Base-by-base conservation (phyloP, 2,113 vertebrate genomes). In the Anser cygnoides region DNA sequence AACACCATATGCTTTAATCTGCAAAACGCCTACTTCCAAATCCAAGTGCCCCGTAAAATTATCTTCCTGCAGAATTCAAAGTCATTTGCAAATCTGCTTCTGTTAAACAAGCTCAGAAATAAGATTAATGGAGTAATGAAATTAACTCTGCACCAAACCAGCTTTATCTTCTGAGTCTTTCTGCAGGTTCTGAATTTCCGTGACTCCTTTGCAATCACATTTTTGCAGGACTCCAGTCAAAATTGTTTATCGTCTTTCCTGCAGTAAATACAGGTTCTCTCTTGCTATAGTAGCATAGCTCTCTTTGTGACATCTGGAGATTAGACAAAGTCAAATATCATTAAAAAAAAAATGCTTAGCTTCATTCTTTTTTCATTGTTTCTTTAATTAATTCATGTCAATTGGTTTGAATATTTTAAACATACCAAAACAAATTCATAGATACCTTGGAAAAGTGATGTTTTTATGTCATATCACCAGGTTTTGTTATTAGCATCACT, bases 71-170 rank as follows among this genome's bases (percentile, higher is more conserved):
- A 4, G 39, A 95, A 87, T 57, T 93, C 74, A 79, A 93, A 96
- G 85, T 86, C 33, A 82, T 83, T 95, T 92, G 54, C 83, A 76
- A 95, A 92, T 86, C 66, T 59, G 20, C 46, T 78, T 93, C 80
- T 83, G 65, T 68, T 84, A 90, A 95, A 90, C 72, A 90, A 57
- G 22, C 55, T 80, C n/a, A 75, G 65, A 89, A 94, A n/a, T 75
- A 87, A 91, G 78, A 94, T 72, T 89, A 96, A 96, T 59, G 33
- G 35, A 92, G 59, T 85, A 80, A 86, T 35, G n/a, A 95, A 75
- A 87, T 84, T 82, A 92, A 85, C 57, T 89, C 77, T 63, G n/a
- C 49, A 70, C 37, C 82, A 93, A 90, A 89, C 18, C 44, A 78
- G 25, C 20, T 77, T 73, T 94, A 44, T 81, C 63, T 83, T 66